Percentiles rank a stretch among this genome's conserved stretches.
phyloP scores from a whole-genome alignment of 92 coral and sea anemone species.

The Phenganax stokvisi region DNA sequence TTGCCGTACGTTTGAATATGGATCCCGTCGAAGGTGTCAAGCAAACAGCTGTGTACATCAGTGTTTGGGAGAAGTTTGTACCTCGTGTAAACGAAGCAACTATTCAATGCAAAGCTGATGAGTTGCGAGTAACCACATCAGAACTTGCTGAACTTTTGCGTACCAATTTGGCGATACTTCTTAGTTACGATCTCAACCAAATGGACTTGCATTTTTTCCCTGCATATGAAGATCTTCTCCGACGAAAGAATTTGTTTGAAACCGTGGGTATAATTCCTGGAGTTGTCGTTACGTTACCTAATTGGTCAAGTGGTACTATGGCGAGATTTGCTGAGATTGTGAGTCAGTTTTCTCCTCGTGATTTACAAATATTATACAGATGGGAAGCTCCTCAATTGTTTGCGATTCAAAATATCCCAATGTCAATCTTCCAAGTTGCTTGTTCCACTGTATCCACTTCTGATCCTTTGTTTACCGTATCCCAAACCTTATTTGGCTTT shows the following conservation, averaged over 20 bases:
- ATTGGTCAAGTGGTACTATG: background rate
- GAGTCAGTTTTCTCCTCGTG: background rate
- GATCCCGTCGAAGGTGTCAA: background rate
- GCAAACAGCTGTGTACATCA: background rate
- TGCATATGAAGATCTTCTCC: background rate
- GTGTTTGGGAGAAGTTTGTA: constrained; percentile 7
- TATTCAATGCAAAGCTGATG: constrained; percentile 3
- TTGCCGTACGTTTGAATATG: background rate
- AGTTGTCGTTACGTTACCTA: background rate
- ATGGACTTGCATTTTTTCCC: background rate
- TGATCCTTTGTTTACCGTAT: constrained; percentile 8
- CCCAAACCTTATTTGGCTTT: background rate
- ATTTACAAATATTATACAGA: background rate
- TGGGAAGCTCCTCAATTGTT: background rate
- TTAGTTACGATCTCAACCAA: background rate
- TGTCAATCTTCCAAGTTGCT: background rate
- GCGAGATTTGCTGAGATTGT: background rate
- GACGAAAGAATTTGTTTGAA: constrained; percentile 17
- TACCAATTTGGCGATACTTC: background rate
- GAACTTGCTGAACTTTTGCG: constrained; percentile 14
- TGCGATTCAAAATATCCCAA: constrained; percentile 14
- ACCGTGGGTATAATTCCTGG: background rate
- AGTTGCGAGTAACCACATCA: background rate
- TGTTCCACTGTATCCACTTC: background rate
- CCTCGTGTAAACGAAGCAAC: background rate